Evolutionary conservation across 30 jellyfish, hydroid and myxozoan species (phyloP), one percentile per base, ranked within the genome.

Genomic region (Cassiopea xamachana): DNA sequence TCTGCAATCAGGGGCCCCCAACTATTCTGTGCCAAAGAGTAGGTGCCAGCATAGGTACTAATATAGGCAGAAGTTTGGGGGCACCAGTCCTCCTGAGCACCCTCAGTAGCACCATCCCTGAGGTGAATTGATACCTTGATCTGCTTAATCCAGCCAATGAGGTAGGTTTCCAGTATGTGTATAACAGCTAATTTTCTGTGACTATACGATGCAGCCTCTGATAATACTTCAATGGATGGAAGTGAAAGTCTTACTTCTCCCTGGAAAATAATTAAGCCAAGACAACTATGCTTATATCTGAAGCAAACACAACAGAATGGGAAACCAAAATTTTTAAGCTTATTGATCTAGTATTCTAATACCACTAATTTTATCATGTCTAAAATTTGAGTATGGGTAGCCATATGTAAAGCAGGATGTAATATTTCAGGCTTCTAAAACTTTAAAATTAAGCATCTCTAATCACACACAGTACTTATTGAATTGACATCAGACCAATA

Each of bases 131-230:
- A 45, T 62, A 86, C 98, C 93, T 93, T 93, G 62, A 93, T 93
- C 72, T 93, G 98, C 62, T 93, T 93, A 19, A 93, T 93, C 98
- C 98, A 93, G 13, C 96, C 96, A 93, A 93, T 93, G 18, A 93
- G 80, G 59, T 73, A 79, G n/a, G 98, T 93, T 73, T 93, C 98
- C 18, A 93, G 92, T 19, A 93, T 88, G 72, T 93, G 98, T 15
- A 87, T 82, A 59, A 93, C 98, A 60, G 88, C 96, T 43, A 83
- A 89, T 45, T 79, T 80, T 51, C 98, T 80, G 48, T 93, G 98
- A 59, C 91, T 73, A 87, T 80, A 88, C 1, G 84, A 87, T 12
- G 96, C 98, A 3, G 94, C 98, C 74, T 87, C 96, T 14, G 96
- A 73, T 61, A 93, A 75, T 15, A 93, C 98, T 81, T 93, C 94